Percentiles rank a stretch among this genome's conserved stretches.
Conservation (phyloP, 2,888 invertebrate genomes). For the Drosophila paranaensis region DNA sequence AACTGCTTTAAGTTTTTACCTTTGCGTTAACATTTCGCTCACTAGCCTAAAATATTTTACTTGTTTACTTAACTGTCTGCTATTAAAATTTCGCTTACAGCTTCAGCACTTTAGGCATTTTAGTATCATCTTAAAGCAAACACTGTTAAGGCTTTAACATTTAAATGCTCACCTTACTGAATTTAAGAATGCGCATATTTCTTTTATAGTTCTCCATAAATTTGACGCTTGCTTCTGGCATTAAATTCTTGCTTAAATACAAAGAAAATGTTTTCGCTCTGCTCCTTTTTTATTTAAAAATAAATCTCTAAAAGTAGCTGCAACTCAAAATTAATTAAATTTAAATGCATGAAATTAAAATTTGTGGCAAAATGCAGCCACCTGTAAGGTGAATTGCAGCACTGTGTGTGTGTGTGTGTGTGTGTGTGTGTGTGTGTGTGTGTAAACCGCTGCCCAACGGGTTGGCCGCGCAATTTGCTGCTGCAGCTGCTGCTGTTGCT, state of each 20-base stretch:
- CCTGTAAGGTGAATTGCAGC: background rate
- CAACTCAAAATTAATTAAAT: constrained; percentile 7
- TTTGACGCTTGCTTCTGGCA: background rate
- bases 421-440: background rate
- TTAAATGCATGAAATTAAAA: background rate
- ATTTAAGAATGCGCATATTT: constrained; percentile 1
- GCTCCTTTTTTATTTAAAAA: no score
- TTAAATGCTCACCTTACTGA: background rate
- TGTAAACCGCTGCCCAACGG: background rate
- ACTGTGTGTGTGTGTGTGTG: background rate
- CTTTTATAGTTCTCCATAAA: background rate
- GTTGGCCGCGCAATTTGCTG: constrained; percentile 14
- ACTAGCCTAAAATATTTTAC: background rate
- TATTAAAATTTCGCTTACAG: background rate
- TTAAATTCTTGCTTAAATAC: background rate
- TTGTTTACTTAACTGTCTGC: background rate
- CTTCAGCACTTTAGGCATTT: background rate
- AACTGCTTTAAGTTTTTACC: background rate
- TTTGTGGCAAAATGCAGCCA: background rate
- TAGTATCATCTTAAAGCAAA: background rate
- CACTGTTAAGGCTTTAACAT: background rate
- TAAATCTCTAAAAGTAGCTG: background rate
- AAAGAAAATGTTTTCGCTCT: background rate
- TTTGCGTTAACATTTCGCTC: background rate
- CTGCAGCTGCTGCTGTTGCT: background rate